Conservation (phyloP, 1,140 invertebrate species). For the Pomacea maculata region DNA sequence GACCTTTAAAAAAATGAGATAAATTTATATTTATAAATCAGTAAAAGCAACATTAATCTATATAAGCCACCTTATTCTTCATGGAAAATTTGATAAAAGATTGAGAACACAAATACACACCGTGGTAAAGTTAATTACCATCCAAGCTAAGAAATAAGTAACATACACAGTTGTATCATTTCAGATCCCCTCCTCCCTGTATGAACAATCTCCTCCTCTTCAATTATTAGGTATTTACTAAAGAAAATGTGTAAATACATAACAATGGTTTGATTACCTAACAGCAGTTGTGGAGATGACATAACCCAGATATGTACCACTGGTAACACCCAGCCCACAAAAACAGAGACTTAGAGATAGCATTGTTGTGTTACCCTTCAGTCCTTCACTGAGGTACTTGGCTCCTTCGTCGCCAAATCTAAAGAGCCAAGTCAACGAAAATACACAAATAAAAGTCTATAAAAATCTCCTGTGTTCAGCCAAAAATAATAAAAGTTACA, state of each 20-base stretch:
- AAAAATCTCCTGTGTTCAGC: too few species aligned
- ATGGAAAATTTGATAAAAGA: too few species aligned
- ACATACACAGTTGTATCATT: too few species aligned
- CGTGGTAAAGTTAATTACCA: too few species aligned
- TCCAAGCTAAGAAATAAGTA: too few species aligned
- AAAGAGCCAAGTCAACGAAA: not conserved
- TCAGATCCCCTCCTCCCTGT: not conserved
- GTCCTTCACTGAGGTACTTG: conserved; percentile 54
- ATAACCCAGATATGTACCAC: conserved; percentile 51
- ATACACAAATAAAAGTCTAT: too few species aligned
- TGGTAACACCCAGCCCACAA: conserved; percentile 49
- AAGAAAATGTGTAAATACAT: not conserved
- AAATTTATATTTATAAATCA: too few species aligned
- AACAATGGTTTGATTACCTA: conserved; percentile 39
- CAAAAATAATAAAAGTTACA: too few species aligned
- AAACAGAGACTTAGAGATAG: conserved; percentile 59
- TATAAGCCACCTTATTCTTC: too few species aligned
- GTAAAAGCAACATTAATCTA: too few species aligned
- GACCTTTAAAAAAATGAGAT: too few species aligned
- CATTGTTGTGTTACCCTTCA: conserved; percentile 54
- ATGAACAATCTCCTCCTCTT: not conserved
- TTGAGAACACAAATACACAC: too few species aligned
- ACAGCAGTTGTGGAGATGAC: conserved; percentile 61
- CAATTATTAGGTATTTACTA: not conserved
- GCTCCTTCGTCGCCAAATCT: conserved; percentile 63